A percentile compares a stretch with the other conserved stretches of the same genome.
Conservation (phyloP, 2,113 vertebrate species). For the Cyphomyrus discorhynchus region DNA sequence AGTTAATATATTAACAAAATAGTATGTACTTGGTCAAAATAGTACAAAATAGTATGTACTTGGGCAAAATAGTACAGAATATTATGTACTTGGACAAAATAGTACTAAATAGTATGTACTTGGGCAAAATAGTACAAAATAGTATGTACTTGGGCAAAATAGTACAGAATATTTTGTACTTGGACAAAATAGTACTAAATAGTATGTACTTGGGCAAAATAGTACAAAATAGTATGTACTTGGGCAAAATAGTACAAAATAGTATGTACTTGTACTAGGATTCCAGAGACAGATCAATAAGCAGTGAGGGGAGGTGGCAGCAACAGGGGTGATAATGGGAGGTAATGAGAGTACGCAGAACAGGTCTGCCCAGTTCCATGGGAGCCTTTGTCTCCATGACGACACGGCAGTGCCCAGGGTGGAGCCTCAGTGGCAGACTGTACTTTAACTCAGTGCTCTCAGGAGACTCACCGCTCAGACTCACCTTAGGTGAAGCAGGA, state of each 20-base stretch:
- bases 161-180: too few relatives aligned
- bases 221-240: too few relatives aligned
- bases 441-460: constrained; percentile 21
- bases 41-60: too few relatives aligned
- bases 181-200: neutral
- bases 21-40: neutral
- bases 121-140: neutral
- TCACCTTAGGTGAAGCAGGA: constrained; percentile 18
- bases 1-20: too few relatives aligned
- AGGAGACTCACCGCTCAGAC: neutral
- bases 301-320: neutral
- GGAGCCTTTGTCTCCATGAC: constrained; percentile 42
- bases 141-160: neutral
- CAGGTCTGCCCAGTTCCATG: constrained; percentile 54
- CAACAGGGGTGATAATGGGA: neutral
- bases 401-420: constrained; percentile 55
- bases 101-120: too few relatives aligned
- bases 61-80: too few relatives aligned
- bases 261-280: too few relatives aligned
- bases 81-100: neutral
- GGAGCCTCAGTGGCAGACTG: constrained; percentile 48
- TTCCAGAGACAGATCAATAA: neutral
- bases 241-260: neutral
- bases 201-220: neutral
- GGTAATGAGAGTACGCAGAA: constrained; percentile 32